These are phyloP conservation scores for Callosobruchus maculatus DNA, from an alignment of 2,888 invertebrate species.

Conservation along the genomic window DNA sequence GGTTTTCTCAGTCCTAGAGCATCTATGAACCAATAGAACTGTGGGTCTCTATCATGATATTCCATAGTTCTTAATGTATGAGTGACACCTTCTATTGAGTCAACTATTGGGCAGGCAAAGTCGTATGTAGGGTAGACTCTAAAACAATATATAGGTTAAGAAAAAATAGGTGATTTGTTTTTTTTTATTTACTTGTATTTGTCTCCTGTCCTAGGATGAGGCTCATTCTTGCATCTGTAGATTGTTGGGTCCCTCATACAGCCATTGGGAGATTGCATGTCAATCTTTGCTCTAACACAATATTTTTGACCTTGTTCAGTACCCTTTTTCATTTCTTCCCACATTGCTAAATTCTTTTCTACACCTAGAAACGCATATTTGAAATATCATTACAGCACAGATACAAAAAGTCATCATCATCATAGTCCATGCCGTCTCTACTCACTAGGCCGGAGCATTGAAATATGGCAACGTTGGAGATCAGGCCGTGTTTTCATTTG, in stretches of 20 bases:
- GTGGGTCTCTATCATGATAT: constrained; percentile 96
- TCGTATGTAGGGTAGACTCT: constrained; percentile 99
- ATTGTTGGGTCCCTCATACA: constrained; percentile 98
- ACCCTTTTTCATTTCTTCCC: constrained; percentile 94
- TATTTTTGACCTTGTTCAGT: constrained; percentile 76
- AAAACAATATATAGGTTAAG: constrained; percentile 38
- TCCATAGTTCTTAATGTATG: constrained; percentile 97
- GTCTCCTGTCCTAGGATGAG: constrained; percentile 88
- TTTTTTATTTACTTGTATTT: constrained; percentile 84
- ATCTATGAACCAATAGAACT: constrained; percentile 96
- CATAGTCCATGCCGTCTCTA: too few relatives aligned
- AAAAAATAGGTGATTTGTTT: too few relatives aligned
- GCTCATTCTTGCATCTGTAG: constrained; percentile 94
- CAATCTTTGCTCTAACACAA: constrained; percentile 95
- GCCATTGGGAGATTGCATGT: constrained; percentile 94
- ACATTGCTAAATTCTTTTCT: constrained; percentile 79
- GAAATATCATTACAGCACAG: too few relatives aligned
- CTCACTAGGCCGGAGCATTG: too few relatives aligned
- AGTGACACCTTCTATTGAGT: constrained; percentile 94
- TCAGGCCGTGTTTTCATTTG: too few relatives aligned
- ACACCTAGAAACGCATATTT: constrained; percentile 52
- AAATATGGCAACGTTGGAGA: too few relatives aligned
- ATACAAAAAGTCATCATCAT: too few relatives aligned
- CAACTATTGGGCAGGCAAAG: constrained; percentile 99
- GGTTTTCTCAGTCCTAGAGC: constrained; percentile 83